Percentiles rank a stretch among this genome's conserved stretches.
phyloP scores from a whole-genome alignment of 2,113 vertebrate species.

The Tapirus terrestris region DNA sequence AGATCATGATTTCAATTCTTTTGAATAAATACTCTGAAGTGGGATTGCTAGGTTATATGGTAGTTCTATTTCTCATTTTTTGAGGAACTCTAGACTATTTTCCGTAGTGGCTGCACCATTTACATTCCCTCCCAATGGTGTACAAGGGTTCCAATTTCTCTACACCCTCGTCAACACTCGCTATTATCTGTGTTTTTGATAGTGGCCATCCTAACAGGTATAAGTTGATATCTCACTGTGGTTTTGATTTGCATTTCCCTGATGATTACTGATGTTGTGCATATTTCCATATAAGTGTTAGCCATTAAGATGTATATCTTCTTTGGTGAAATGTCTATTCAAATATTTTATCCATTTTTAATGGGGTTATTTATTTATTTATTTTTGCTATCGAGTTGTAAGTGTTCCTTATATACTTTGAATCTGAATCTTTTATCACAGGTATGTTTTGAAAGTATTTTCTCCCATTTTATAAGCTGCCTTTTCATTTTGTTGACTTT shows the following conservation, averaged over 20 bases:
- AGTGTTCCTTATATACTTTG: neutral
- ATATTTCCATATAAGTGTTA: neutral
- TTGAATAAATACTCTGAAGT: neutral
- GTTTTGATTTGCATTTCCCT: neutral
- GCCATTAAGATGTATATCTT: neutral
- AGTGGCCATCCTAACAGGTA: neutral
- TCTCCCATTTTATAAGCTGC: neutral
- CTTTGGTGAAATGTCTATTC: neutral
- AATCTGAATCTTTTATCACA: neutral
- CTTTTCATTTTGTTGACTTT: neutral
- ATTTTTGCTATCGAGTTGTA: neutral
- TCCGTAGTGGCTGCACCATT: neutral
- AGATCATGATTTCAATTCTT: neutral
- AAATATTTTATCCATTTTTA: neutral
- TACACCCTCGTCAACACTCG: neutral
- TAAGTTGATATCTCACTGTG: neutral
- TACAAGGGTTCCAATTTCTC: neutral
- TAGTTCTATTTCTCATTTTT: neutral
- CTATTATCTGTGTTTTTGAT: neutral
- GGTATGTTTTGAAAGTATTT: neutral
- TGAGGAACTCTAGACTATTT: neutral
- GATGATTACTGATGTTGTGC: neutral
- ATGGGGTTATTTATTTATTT: neutral
- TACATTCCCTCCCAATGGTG: neutral
- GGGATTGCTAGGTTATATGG: neutral